phyloP scores from a whole-genome alignment of 2,888 invertebrate species.

The Aplocera efformata region DNA sequence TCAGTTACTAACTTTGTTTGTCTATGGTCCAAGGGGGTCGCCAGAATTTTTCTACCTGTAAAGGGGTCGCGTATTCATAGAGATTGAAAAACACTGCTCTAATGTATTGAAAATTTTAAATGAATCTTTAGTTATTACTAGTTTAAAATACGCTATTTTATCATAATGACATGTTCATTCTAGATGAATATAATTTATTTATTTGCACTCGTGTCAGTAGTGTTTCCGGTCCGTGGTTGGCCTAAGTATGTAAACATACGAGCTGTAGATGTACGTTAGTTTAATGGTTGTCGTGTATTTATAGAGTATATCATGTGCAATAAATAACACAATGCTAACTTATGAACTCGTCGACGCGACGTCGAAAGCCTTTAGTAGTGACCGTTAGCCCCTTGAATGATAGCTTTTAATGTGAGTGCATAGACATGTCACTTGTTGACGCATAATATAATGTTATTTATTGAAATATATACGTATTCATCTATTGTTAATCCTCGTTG shows the following conservation, averaged over 20 bases:
- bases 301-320: conserved; percentile 58
- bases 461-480: conserved; percentile 35
- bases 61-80: too few relatives aligned
- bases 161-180: conserved; percentile 55
- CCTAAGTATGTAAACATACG: conserved; percentile 35
- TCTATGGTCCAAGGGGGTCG: too few relatives aligned
- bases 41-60: too few relatives aligned
- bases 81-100: too few relatives aligned
- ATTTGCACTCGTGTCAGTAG: conserved; percentile 55
- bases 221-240: conserved; percentile 29
- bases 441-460: conserved; percentile 69
- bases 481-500: conserved; percentile 58
- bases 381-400: conserved; percentile 46
- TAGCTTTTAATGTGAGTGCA: conserved; percentile 56
- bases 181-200: conserved; percentile 69
- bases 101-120: conserved; percentile 69
- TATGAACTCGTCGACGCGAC: conserved; percentile 55
- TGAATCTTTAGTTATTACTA: conserved; percentile 76
- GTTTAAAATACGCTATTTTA: conserved; percentile 68
- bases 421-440: conserved; percentile 63
- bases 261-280: conserved; percentile 36
- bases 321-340: conserved; percentile 58
- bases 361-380: conserved; percentile 60
- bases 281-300: conserved; percentile 46
- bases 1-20: too few relatives aligned